Percentiles rank a stretch among this genome's conserved stretches.
phyloP scores from a whole-genome alignment of 2,113 vertebrate genomes.

The Procapra przewalskii region DNA sequence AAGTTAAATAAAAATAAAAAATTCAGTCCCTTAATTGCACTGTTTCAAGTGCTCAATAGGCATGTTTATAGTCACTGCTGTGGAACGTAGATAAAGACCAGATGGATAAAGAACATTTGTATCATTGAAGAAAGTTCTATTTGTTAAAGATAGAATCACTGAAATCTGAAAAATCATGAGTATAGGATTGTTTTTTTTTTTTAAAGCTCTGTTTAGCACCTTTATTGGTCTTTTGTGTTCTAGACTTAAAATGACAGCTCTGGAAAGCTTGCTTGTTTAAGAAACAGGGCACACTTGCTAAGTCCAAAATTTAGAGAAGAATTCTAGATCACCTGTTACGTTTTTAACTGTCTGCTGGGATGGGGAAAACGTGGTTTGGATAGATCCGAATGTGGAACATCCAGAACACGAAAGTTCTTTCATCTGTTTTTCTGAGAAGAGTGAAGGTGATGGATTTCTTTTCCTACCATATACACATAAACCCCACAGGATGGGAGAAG shows the following conservation, averaged over 20 bases:
- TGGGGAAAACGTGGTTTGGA: background rate
- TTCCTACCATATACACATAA: background rate
- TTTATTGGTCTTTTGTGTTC: background rate
- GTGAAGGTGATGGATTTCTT: background rate
- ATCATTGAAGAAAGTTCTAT: background rate
- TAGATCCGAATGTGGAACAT: background rate
- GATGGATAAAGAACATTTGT: background rate
- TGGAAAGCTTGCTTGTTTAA: background rate
- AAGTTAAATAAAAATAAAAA: slow-evolving; percentile 25
- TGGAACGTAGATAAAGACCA: background rate
- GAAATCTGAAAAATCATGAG: background rate
- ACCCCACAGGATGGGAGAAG: background rate
- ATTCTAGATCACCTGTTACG: background rate
- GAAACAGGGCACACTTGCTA: background rate
- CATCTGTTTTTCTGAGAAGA: background rate
- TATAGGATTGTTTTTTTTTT: background rate
- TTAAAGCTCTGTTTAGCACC: background rate
- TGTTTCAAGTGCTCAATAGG: background rate
- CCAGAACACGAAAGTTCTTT: background rate
- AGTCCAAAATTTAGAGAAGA: background rate
- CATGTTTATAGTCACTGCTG: background rate
- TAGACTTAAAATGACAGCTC: background rate
- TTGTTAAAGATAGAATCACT: background rate
- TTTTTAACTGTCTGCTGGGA: background rate
- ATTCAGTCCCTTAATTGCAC: background rate